A percentile compares a stretch with the other conserved stretches of the same genome.
These are phyloP conservation scores for Cephalopachus bancanus DNA, from an alignment of 2,797 vertebrate species.

Conservation along the genomic window DNA sequence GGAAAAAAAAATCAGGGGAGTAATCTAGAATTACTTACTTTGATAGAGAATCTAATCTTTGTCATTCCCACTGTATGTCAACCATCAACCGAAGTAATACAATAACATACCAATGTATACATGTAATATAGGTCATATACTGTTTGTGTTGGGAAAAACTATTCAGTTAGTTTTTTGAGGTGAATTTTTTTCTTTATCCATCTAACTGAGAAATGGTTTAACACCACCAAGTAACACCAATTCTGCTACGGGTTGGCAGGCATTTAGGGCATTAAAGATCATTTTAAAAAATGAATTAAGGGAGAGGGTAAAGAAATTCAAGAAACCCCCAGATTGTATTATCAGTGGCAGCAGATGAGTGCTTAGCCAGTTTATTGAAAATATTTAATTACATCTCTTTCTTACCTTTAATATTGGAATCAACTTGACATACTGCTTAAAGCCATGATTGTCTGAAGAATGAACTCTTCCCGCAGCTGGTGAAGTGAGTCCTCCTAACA, in stretches of 20 bases:
- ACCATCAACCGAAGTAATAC: background rate
- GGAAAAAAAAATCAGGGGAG: background rate
- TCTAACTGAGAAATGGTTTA: slow-evolving; percentile 28
- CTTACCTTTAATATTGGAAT: slow-evolving; percentile 70
- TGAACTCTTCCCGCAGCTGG: slow-evolving; percentile 2
- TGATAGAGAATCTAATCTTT: slow-evolving; percentile 13
- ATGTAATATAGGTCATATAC: background rate
- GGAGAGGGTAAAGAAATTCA: slow-evolving; percentile 3
- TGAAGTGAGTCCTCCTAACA: slow-evolving; percentile 45
- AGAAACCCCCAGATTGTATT: slow-evolving; percentile 64
- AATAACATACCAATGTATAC: background rate
- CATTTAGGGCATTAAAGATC: slow-evolving; percentile 30
- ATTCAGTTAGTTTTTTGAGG: background rate
- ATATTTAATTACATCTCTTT: slow-evolving; percentile 76
- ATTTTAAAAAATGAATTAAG: slow-evolving; percentile 48
- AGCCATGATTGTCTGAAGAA: slow-evolving; percentile 64
- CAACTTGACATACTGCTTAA: slow-evolving; percentile 69
- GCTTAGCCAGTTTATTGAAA: slow-evolving; percentile 72
- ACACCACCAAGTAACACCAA: background rate
- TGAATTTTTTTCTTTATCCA: slow-evolving; percentile 52
- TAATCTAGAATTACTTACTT: background rate
- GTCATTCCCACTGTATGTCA: background rate
- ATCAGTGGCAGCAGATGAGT: slow-evolving; percentile 50
- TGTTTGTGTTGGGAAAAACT: slow-evolving; percentile 1
- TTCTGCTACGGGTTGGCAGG: background rate